Evolutionary conservation across 2,113 vertebrate species (phyloP).

Genomic region (Procavia capensis): DNA sequence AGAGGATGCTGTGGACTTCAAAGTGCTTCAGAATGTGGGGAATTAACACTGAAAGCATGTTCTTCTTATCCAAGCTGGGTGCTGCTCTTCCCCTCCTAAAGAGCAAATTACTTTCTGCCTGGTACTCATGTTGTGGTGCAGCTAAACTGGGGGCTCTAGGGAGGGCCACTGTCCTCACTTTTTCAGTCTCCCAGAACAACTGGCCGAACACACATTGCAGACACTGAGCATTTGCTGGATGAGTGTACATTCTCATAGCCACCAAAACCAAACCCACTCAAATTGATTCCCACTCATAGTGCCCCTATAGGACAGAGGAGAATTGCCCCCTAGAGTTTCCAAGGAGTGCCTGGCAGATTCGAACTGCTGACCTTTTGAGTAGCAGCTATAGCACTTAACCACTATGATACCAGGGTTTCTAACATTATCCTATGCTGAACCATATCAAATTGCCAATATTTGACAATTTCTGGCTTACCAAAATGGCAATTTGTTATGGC

Average conservation of each 20-base stretch:
- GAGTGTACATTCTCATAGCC: neutral
- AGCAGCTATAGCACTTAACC: too few species aligned
- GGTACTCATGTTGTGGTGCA: neutral
- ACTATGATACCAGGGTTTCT: too few species aligned
- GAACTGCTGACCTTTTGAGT: too few species aligned
- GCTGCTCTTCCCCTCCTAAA: neutral
- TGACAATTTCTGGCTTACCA: neutral
- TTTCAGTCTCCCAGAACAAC: neutral
- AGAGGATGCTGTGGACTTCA: neutral
- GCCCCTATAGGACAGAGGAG: too few species aligned
- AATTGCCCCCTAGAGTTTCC: too few species aligned
- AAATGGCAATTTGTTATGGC: slow-evolving; percentile 20
- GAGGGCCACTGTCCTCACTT: neutral
- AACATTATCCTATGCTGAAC: neutral
- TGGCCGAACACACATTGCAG: neutral
- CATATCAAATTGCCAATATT: slow-evolving; percentile 2
- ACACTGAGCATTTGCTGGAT: neutral
- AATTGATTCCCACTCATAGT: too few species aligned
- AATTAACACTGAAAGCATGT: neutral
- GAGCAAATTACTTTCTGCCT: neutral
- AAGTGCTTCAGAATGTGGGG: neutral
- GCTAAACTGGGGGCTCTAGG: neutral
- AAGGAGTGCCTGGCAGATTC: too few species aligned
- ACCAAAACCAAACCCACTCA: too few species aligned
- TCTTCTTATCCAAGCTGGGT: neutral